phyloP scores from a whole-genome alignment of 1,140 invertebrate genomes.

The Solenopsis fugax region DNA sequence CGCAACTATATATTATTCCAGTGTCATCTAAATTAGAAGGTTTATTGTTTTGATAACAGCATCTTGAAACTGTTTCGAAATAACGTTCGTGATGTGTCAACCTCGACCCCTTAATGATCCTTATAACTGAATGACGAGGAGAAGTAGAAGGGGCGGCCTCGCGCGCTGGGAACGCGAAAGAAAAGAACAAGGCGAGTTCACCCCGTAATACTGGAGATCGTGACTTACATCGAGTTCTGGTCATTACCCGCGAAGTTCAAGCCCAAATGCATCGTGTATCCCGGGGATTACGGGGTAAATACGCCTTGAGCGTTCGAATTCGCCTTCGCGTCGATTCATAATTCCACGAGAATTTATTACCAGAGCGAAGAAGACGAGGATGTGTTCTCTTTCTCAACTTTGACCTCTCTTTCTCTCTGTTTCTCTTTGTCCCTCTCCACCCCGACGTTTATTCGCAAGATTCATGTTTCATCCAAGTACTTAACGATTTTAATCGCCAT shows the following conservation, averaged over 20 bases:
- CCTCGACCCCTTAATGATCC: constrained; percentile 46
- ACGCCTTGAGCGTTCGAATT: constrained; percentile 65
- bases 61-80: background rate
- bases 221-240: constrained; percentile 72
- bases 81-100: constrained; percentile 33
- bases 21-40: background rate
- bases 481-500: constrained; percentile 18
- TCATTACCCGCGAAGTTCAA: constrained; percentile 68
- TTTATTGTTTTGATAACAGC: constrained; percentile 24
- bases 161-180: background rate
- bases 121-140: constrained; percentile 33
- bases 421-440: background rate
- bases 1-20: background rate
- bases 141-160: constrained; percentile 9
- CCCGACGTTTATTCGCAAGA: constrained; percentile 10
- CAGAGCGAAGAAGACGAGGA: constrained; percentile 41
- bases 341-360: constrained; percentile 75
- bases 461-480: constrained; percentile 5
- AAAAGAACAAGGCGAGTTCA: background rate
- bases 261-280: constrained; percentile 64
- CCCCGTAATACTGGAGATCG: constrained; percentile 62
- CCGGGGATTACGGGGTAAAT: constrained; percentile 67
- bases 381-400: constrained; percentile 1
- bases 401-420: background rate
- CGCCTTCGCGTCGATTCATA: constrained; percentile 69